Evolutionary conservation across 2,888 invertebrate species (phyloP).

Genomic region (Acanthoscelides obtectus): DNA sequence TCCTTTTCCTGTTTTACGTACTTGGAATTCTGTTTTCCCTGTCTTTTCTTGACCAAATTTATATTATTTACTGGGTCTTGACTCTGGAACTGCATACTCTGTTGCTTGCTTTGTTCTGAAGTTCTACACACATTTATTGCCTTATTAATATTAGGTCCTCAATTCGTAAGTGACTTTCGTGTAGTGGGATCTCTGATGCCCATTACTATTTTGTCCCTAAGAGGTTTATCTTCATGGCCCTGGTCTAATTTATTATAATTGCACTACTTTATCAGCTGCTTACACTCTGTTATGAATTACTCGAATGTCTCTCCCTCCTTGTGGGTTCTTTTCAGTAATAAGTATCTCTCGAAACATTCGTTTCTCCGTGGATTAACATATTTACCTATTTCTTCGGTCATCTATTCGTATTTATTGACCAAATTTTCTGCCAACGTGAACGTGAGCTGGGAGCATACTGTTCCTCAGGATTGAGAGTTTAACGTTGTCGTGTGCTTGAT

Average conservation of each 20-base stretch:
- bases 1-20: slow-evolving; percentile 7
- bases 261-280: slow-evolving; percentile 11
- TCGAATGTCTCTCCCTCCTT: slow-evolving; percentile 25
- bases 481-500: slow-evolving; percentile 15
- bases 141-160: slow-evolving; percentile 7
- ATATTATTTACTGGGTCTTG: not conserved
- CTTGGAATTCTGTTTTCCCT: slow-evolving; percentile 2
- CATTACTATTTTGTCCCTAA: slow-evolving; percentile 24
- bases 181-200: slow-evolving; percentile 21
- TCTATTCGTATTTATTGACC: slow-evolving; percentile 11
- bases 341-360: slow-evolving; percentile 26
- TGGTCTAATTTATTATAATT: slow-evolving; percentile 17
- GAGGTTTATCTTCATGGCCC: slow-evolving; percentile 18
- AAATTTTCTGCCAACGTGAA: slow-evolving; percentile 9
- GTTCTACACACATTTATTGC: slow-evolving; percentile 24
- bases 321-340: slow-evolving; percentile 22
- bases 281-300: slow-evolving; percentile 23
- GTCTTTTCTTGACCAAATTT: slow-evolving; percentile 5
- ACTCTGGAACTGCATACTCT: slow-evolving; percentile 11
- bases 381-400: slow-evolving; percentile 1
- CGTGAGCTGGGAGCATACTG: slow-evolving; percentile 20
- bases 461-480: slow-evolving; percentile 25
- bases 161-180: slow-evolving; percentile 18
- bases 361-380: slow-evolving; percentile 27
- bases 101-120: slow-evolving; percentile 22